Evolutionary conservation across 2,113 vertebrate species (phyloP).

Genomic region (Bos indicus): DNA sequence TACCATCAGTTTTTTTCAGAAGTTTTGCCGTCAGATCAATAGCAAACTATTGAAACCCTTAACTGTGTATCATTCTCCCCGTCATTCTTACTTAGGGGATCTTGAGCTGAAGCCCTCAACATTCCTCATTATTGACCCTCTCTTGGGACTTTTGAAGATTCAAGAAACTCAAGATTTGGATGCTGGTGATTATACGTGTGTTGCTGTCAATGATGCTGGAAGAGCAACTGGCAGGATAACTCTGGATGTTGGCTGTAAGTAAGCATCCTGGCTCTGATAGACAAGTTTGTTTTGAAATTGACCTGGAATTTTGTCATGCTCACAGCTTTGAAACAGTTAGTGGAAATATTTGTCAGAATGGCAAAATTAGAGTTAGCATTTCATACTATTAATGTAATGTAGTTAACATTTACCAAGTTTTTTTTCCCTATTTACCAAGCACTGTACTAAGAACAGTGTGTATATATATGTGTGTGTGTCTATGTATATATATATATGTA

Average conservation of each 20-base stretch:
- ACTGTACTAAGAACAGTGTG: not conserved
- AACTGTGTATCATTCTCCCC: not conserved
- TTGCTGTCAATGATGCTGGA: conserved; percentile 91
- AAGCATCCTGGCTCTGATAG: conserved; percentile 55
- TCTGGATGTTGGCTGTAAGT: conserved; percentile 93
- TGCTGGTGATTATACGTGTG: conserved; percentile 93
- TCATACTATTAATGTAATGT: not conserved
- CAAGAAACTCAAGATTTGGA: conserved; percentile 88
- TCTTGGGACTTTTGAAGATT: conserved; percentile 87
- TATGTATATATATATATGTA: not conserved
- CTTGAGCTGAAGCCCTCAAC: conserved; percentile 85
- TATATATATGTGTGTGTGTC: rapidly evolving
- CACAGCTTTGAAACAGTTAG: not conserved
- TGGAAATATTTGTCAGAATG: not conserved
- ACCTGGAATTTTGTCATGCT: not conserved
- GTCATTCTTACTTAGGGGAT: conserved; percentile 81
- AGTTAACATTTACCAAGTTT: not conserved
- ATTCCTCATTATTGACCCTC: conserved; percentile 82
- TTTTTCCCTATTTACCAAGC: not conserved
- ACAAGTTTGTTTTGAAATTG: not conserved
- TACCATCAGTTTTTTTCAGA: not conserved
- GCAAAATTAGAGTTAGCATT: not conserved
- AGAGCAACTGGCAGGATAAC: conserved; percentile 87
- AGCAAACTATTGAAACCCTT: not conserved
- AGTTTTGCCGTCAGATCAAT: not conserved